Conservation (phyloP, 37 sponge, comb jelly and placozoan species). For the Crambe crambe region DNA sequence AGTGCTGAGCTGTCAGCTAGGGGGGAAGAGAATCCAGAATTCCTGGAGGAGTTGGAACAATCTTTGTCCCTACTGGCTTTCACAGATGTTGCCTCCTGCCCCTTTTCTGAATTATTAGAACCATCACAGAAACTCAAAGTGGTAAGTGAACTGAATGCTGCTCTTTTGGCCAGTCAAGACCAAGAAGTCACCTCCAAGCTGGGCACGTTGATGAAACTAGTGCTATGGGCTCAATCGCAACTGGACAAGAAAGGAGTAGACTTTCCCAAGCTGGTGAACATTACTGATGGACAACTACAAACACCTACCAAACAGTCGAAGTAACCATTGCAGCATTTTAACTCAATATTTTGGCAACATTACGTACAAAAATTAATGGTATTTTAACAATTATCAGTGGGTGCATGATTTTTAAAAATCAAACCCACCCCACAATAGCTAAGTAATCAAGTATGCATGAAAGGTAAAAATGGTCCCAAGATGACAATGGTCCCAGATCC, state of each 20-base stretch:
- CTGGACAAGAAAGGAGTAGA: conserved; percentile 61
- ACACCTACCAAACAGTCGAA: background rate
- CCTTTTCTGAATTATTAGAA: conserved; percentile 76
- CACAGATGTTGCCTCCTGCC: conserved; percentile 55
- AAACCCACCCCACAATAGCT: too few species aligned
- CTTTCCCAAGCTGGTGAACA: conserved; percentile 57
- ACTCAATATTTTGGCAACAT: background rate
- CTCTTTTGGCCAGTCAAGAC: conserved; percentile 81
- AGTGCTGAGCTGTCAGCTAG: conserved; percentile 84
- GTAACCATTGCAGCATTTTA: background rate
- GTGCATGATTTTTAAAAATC: too few species aligned
- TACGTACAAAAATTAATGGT: too few species aligned
- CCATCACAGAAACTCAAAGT: conserved; percentile 84
- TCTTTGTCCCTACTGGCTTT: conserved; percentile 83
- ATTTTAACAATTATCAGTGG: too few species aligned
- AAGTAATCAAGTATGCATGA: too few species aligned
- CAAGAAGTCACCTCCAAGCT: conserved; percentile 61
- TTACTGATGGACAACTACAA: conserved; percentile 48
- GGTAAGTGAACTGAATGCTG: conserved; percentile 87
- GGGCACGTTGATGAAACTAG: conserved; percentile 75
- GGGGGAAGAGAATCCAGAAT: conserved; percentile 85
- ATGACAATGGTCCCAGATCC: too few species aligned
- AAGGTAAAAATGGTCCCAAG: too few species aligned
- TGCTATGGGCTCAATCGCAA: conserved; percentile 83
- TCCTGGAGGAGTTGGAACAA: conserved; percentile 84